Conservation (phyloP, 1,140 invertebrate species). For the Pseudobourletiella spinata region DNA sequence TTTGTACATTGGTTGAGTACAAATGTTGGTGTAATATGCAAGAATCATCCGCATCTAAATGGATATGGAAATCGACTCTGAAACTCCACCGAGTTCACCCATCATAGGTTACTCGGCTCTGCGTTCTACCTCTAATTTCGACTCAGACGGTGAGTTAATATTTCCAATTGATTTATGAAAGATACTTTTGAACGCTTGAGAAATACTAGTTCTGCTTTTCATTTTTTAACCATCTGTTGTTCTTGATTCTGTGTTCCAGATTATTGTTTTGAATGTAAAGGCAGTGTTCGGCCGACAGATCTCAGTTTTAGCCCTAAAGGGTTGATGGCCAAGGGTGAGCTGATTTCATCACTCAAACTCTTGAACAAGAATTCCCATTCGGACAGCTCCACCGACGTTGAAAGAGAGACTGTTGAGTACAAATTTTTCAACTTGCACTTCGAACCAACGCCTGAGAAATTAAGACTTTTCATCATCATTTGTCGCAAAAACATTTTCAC, state of each 20-base stretch:
- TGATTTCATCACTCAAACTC: neutral
- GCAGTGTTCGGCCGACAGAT: neutral
- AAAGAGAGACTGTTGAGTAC: neutral
- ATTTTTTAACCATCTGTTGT: no score
- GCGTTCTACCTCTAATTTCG: no score
- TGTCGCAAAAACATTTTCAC: neutral
- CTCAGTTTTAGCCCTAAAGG: neutral
- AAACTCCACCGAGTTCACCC: conserved; percentile 6
- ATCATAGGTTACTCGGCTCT: neutral
- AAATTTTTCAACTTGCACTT: neutral
- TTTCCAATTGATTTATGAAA: no score
- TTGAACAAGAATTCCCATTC: neutral
- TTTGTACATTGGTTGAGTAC: no score
- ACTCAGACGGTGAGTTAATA: no score
- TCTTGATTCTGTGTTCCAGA: neutral
- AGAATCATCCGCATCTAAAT: no score
- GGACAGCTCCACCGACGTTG: neutral
- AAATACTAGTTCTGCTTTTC: no score
- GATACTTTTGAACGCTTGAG: no score
- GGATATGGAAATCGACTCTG: neutral
- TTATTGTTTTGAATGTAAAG: neutral
- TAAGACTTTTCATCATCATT: neutral
- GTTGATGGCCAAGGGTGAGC: neutral
- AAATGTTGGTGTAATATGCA: no score
- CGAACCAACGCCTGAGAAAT: neutral